These are phyloP conservation scores for Drosophila auraria DNA, from an alignment of 1,140 invertebrate species.

Conservation along the genomic window DNA sequence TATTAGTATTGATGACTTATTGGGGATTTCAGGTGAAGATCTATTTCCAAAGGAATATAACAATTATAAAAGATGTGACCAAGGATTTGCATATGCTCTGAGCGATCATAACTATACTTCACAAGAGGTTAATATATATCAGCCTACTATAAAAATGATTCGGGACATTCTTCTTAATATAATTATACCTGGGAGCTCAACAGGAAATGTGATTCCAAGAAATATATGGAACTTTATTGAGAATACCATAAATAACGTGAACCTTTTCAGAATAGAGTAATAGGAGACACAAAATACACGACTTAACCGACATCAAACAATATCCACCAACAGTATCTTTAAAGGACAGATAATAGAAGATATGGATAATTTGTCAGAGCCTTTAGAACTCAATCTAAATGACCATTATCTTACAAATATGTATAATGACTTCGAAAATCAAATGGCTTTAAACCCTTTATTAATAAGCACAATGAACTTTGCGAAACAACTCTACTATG, in stretches of 20 bases:
- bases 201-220: constrained; percentile 12
- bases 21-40: background rate
- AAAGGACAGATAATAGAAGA: background rate
- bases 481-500: constrained; percentile 59
- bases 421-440: constrained; percentile 33
- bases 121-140: constrained; percentile 22
- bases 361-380: constrained; percentile 55
- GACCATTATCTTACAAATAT: constrained; percentile 60
- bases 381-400: constrained; percentile 46
- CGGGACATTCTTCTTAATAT: constrained; percentile 40
- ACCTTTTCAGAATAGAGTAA: constrained; percentile 14
- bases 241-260: constrained; percentile 44
- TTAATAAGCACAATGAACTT: constrained; percentile 45
- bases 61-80: background rate
- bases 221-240: constrained; percentile 58
- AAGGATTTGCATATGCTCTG: constrained; percentile 42
- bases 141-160: constrained; percentile 34
- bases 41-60: background rate
- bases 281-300: background rate
- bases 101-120: constrained; percentile 73
- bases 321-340: background rate
- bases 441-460: constrained; percentile 11
- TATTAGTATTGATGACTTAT: background rate
- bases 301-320: background rate
- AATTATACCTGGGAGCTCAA: constrained; percentile 23